phyloP scores from a whole-genome alignment of 2,888 invertebrate species.

The Himalopsyche tibetana region DNA sequence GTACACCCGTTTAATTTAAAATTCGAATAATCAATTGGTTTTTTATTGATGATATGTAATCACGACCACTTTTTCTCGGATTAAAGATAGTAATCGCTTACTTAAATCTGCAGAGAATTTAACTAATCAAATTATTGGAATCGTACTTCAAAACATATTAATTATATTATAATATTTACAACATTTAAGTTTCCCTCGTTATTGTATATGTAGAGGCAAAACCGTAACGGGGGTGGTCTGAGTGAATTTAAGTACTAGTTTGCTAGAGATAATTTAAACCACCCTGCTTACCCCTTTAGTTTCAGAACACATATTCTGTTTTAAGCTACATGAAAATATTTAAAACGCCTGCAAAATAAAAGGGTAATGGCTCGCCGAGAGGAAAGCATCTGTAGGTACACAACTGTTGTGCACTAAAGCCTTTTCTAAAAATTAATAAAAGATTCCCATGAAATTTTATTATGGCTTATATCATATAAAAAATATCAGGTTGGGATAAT shows the following conservation, averaged over 20 bases:
- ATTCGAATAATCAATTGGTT: too few species aligned
- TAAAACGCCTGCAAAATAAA: conserved; percentile 21
- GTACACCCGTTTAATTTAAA: too few species aligned
- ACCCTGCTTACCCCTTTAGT: not conserved
- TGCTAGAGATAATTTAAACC: not conserved
- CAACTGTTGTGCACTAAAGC: not conserved
- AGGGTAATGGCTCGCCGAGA: not conserved
- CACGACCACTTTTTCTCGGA: too few species aligned
- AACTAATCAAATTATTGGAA: too few species aligned
- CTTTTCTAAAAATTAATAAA: not conserved
- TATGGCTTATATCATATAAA: too few species aligned
- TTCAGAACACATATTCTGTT: conserved; percentile 11
- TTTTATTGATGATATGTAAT: too few species aligned
- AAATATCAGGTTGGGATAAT: not conserved
- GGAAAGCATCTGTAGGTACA: not conserved
- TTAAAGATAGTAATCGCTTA: too few species aligned
- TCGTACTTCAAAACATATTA: too few species aligned
- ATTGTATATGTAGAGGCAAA: not conserved
- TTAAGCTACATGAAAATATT: conserved; percentile 2
- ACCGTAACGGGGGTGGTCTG: not conserved
- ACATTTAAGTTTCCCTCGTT: too few species aligned
- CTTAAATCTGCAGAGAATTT: too few species aligned
- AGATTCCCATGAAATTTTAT: not conserved
- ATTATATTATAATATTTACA: too few species aligned
- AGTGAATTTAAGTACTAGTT: not conserved